These are phyloP conservation scores for Papilio aristodemus DNA, from an alignment of 1,140 invertebrate species.

Conservation along the genomic window DNA sequence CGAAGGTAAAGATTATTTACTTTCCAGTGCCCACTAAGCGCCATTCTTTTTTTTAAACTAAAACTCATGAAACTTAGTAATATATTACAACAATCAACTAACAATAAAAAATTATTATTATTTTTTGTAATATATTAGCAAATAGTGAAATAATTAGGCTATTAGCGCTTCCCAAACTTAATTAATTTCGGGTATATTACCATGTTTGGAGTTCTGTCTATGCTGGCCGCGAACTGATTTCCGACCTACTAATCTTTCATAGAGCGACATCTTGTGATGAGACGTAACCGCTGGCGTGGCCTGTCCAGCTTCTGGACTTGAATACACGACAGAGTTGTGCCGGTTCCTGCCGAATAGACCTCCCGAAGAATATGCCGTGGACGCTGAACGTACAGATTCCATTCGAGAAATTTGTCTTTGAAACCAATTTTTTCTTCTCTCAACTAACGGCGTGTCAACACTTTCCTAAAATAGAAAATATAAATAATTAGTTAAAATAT, in stretches of 20 bases:
- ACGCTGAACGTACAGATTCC: constrained; percentile 90
- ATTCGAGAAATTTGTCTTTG: constrained; percentile 90
- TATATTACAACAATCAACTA: too few species aligned
- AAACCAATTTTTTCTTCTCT: constrained; percentile 92
- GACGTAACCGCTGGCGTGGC: constrained; percentile 69
- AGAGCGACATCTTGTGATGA: constrained; percentile 88
- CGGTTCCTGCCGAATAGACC: constrained; percentile 87
- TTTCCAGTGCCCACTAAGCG: too few species aligned
- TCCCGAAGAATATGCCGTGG: constrained; percentile 90
- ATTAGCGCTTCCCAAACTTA: too few species aligned
- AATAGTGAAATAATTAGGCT: too few species aligned
- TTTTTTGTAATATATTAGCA: too few species aligned
- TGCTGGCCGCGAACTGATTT: constrained; percentile 86
- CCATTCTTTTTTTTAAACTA: too few species aligned
- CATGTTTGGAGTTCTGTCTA: constrained; percentile 83
- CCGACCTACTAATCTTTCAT: constrained; percentile 89
- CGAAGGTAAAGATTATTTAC: too few species aligned
- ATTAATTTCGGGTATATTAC: constrained; percentile 56
- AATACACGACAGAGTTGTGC: constrained; percentile 87
- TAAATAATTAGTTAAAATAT: not conserved
- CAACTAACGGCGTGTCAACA: constrained; percentile 91
- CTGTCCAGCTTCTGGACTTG: constrained; percentile 87
- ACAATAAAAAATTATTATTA: too few species aligned
- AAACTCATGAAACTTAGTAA: too few species aligned
- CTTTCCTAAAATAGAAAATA: constrained; percentile 84